phyloP scores from a whole-genome alignment of 2,888 invertebrate species.

The Silvanus unidentatus region DNA sequence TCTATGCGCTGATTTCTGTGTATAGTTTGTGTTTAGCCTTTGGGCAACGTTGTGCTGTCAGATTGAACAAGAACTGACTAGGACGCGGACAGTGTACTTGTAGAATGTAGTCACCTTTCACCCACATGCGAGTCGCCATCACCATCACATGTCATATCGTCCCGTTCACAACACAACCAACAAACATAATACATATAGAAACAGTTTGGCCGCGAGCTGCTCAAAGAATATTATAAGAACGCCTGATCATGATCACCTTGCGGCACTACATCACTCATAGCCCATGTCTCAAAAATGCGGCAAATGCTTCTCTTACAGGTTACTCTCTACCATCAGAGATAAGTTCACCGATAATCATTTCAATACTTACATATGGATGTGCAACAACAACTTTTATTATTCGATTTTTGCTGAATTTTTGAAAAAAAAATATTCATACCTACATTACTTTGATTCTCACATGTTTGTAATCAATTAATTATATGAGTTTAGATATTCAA shows the following conservation, averaged over 20 bases:
- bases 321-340: constrained; percentile 25
- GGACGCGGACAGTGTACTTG: constrained; percentile 30
- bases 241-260: constrained; percentile 33
- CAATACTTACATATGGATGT: constrained; percentile 28
- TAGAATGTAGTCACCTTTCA: constrained; percentile 39
- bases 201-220: constrained; percentile 6
- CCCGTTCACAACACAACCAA: constrained; percentile 15
- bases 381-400: constrained; percentile 11
- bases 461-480: too few relatives aligned
- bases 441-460: too few relatives aligned
- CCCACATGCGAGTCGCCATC: constrained; percentile 34
- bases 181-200: background rate
- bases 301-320: constrained; percentile 31
- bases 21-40: background rate
- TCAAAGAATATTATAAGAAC: constrained; percentile 28
- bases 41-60: constrained; percentile 12
- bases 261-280: constrained; percentile 34
- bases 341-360: constrained; percentile 29
- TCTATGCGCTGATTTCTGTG: constrained; percentile 5
- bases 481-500: too few relatives aligned
- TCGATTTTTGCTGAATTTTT: too few relatives aligned
- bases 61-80: constrained; percentile 18
- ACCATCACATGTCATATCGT: constrained; percentile 35
- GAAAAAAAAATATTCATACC: too few relatives aligned
- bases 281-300: constrained; percentile 31